Conservation (phyloP, 2,888 invertebrate genomes). For the Eubasilissa splendida region DNA sequence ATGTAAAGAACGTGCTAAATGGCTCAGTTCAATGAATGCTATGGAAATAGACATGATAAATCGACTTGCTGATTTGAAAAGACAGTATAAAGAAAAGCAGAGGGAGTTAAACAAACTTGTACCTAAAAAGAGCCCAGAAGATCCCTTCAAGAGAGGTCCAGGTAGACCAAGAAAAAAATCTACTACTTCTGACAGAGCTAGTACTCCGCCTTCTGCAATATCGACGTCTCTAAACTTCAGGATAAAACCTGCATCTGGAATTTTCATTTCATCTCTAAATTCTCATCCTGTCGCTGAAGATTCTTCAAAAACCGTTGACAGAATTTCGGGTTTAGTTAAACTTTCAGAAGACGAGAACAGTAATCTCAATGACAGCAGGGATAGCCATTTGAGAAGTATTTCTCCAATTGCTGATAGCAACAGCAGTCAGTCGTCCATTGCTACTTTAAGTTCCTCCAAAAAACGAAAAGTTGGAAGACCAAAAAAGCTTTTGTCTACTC, state of each 20-base stretch:
- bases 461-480: slow-evolving; percentile 89
- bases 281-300: slow-evolving; percentile 40
- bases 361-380: slow-evolving; percentile 42
- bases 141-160: slow-evolving; percentile 68
- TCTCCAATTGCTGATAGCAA: slow-evolving; percentile 69
- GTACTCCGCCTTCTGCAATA: slow-evolving; percentile 62
- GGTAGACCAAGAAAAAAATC: slow-evolving; percentile 69
- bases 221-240: slow-evolving; percentile 37
- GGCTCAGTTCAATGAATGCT: slow-evolving; percentile 77
- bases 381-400: slow-evolving; percentile 61
- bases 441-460: slow-evolving; percentile 72
- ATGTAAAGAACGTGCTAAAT: slow-evolving; percentile 66
- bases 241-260: slow-evolving; percentile 42
- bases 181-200: slow-evolving; percentile 62
- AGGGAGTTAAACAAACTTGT: slow-evolving; percentile 83
- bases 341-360: slow-evolving; percentile 54
- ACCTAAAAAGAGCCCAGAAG: slow-evolving; percentile 69
- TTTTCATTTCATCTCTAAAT: slow-evolving; percentile 34
- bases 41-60: slow-evolving; percentile 88
- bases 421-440: slow-evolving; percentile 55
- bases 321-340: slow-evolving; percentile 42
- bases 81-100: slow-evolving; percentile 88
- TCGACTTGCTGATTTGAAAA: slow-evolving; percentile 85
- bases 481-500: slow-evolving; percentile 77
- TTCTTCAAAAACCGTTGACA: slow-evolving; percentile 35